Evolutionary conservation across 1,140 invertebrate genomes (phyloP), one percentile per base, ranked within the genome.

Genomic region (Pteromalus puparum): DNA sequence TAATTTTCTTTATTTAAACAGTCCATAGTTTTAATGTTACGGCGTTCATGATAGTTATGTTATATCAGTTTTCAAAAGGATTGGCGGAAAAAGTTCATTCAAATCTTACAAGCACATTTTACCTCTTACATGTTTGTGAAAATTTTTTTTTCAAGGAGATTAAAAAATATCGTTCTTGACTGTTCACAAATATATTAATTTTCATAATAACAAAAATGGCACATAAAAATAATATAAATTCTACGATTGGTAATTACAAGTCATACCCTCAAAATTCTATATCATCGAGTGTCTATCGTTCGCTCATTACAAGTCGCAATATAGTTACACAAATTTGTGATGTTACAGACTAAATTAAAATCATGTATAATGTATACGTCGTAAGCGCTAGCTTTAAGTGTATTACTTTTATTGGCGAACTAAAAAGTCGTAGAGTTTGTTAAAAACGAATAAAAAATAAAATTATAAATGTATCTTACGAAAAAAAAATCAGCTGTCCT

Each of bases 161-260:
- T 34, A 79, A 79, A 34, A 34, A n/a, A n/a, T 65, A 79, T 79
- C n/a, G 21, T 79, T 79, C 38, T 67, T 34, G 76, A 79, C 76
- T 79, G 61, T 79, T 79, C 53, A 79, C 76, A 79, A 79, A 79
- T 79, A 79, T 65, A 79, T 79, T 79, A 79, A 79, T 79, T 79
- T 79, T 67, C 30, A 67, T 67, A 79, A 77, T 65, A 79, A 79
- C 61, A 79, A 79, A 61, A 79, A 79, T 79, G 76, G 76, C 76
- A 79, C 76, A 79, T 79, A 79, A 79, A 77, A 79, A 67, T 79
- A 79, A 26, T 79, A 79, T 79, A 79, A 79, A 79, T 79, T 79
- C 53, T 79, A 79, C 61, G 65, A 79, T 38, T 79, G 65, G n/a
- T 34, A 67, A 38, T 79, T 79, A 79, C 30, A 79, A 79, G 67